phyloP scores from a whole-genome alignment of 2,113 vertebrate genomes.

The Motacilla tschutschensis region DNA sequence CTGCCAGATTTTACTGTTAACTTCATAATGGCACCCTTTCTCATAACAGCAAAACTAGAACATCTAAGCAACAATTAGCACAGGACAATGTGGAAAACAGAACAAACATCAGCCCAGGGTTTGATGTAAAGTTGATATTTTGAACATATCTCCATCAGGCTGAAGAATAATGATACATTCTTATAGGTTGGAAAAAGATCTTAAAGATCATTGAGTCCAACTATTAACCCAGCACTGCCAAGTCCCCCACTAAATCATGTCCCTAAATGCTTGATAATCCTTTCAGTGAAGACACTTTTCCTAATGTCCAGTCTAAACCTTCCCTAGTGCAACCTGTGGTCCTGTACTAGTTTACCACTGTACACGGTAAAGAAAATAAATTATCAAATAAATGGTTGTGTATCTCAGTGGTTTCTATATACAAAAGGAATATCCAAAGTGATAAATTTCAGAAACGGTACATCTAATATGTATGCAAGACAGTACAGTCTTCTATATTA shows the following conservation, averaged over 20 bases:
- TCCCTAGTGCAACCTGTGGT: background rate
- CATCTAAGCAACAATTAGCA: background rate
- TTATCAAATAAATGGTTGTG: background rate
- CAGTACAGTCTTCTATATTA: background rate
- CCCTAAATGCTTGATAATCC: background rate
- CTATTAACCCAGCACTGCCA: background rate
- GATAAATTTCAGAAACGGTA: background rate
- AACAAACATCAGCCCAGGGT: background rate
- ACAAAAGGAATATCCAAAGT: background rate
- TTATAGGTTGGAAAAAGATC: background rate
- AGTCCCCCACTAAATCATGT: background rate
- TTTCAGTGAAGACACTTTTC: background rate
- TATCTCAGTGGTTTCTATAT: background rate
- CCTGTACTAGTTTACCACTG: background rate
- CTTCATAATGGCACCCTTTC: background rate
- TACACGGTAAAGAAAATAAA: background rate
- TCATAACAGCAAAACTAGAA: background rate
- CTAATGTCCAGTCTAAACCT: background rate
- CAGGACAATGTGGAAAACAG: background rate
- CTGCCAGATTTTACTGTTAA: background rate
- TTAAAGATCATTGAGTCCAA: rapidly evolving
- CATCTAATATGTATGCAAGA: background rate
- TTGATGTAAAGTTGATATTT: background rate
- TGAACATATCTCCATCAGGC: rapidly evolving
- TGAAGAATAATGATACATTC: background rate